Percentiles rank a stretch among this genome's conserved stretches.
These are phyloP conservation scores for Gobionotothen gibberifrons DNA, from an alignment of 2,797 vertebrate genomes.

Conservation along the genomic window DNA sequence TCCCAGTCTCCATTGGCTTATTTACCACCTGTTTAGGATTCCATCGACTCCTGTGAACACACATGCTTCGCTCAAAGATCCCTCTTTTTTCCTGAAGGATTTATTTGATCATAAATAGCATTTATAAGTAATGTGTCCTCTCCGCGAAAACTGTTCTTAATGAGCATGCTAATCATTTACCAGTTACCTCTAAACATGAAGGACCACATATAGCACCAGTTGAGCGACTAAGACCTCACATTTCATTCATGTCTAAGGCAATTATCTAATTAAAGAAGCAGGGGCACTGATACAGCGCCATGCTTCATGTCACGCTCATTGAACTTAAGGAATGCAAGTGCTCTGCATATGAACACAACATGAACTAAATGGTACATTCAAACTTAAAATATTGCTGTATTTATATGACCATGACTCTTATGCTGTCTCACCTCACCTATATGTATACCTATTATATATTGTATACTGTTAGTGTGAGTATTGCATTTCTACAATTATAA, in stretches of 20 bases:
- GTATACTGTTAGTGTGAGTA: background rate
- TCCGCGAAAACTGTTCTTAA: conserved; percentile 10
- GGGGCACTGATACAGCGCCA: background rate
- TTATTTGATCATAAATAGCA: conserved; percentile 16
- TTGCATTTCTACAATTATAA: conserved; percentile 9
- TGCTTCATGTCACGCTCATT: background rate
- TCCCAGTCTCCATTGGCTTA: conserved; percentile 12
- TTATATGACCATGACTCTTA: background rate
- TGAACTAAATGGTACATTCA: background rate
- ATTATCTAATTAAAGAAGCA: conserved; percentile 16
- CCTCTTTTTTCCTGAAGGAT: conserved; percentile 19
- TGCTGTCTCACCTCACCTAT: background rate
- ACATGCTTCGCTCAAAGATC: conserved; percentile 13
- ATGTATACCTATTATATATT: background rate
- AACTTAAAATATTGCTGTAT: background rate
- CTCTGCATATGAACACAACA: background rate
- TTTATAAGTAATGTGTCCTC: conserved; percentile 25
- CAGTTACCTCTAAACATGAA: conserved; percentile 23
- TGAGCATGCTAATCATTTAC: conserved; percentile 38
- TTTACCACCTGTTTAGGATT: conserved; percentile 37
- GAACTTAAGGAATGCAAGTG: background rate
- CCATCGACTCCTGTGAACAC: conserved; percentile 15
- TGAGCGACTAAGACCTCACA: conserved; percentile 9
- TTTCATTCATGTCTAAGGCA: conserved; percentile 23
- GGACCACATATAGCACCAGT: conserved; percentile 20